These are phyloP conservation scores for Drosophila melanocephala DNA, from an alignment of 2,888 invertebrate species.

Conservation along the genomic window DNA sequence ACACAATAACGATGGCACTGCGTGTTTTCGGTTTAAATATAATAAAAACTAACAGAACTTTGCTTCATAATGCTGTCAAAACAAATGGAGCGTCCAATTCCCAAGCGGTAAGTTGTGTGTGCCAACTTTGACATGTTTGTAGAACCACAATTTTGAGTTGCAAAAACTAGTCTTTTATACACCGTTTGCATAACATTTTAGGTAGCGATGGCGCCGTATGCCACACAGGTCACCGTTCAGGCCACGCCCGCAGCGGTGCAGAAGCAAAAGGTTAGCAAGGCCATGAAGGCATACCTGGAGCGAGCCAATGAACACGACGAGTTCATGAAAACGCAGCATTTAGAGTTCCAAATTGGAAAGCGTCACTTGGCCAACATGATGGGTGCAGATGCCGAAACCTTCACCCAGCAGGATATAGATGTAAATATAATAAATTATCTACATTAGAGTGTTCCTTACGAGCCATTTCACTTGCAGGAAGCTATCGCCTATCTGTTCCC, in stretches of 20 bases:
- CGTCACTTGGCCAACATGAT: constrained; percentile 99
- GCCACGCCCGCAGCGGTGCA: constrained; percentile 81
- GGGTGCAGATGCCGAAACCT: constrained; percentile 96
- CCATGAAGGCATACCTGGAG: constrained; percentile 95
- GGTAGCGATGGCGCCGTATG: constrained; percentile 56
- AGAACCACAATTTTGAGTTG: constrained; percentile 18
- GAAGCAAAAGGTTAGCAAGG: constrained; percentile 91
- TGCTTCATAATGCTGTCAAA: constrained; percentile 67
- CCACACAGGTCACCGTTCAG: constrained; percentile 80
- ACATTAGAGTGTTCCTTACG: background rate
- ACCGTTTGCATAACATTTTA: constrained; percentile 70
- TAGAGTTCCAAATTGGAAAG: constrained; percentile 96
- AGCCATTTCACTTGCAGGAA: constrained; percentile 86
- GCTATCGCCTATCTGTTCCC: constrained; percentile 98
- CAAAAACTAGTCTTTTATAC: background rate
- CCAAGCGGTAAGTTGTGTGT: constrained; percentile 52
- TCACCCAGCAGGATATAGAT: constrained; percentile 94
- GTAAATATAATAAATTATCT: constrained; percentile 86
- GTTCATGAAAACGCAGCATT: constrained; percentile 92
- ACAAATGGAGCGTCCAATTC: constrained; percentile 25
- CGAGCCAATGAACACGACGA: constrained; percentile 92
- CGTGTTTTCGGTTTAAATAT: constrained; percentile 80
- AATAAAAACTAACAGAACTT: constrained; percentile 77
- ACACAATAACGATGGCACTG: constrained; percentile 65
- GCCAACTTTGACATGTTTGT: background rate